Percentiles rank a stretch among this genome's conserved stretches.
phyloP scores from a whole-genome alignment of 2,797 vertebrate species.

The Myotis vivesi region DNA sequence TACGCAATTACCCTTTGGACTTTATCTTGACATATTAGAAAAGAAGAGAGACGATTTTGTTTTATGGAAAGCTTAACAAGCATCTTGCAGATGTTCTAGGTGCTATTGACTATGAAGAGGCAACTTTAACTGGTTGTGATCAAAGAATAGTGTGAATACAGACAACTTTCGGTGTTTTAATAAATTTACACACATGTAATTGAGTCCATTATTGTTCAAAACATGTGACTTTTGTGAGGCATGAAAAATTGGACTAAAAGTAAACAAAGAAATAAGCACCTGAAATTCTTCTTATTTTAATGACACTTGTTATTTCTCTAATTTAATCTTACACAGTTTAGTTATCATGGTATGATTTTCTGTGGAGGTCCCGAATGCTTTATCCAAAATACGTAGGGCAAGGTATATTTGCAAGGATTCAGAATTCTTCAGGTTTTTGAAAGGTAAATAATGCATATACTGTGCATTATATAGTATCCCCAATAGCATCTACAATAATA shows the following conservation, averaged over 20 bases:
- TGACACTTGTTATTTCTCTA: background rate
- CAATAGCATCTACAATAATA: background rate
- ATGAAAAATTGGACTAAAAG: background rate
- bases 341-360: background rate
- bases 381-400: background rate
- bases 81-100: background rate
- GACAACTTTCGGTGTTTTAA: background rate
- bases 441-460: background rate
- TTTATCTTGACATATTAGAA: slow-evolving; percentile 40
- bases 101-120: background rate
- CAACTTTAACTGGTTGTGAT: background rate
- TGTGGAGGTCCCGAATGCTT: background rate
- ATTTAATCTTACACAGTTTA: background rate
- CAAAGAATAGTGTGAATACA: background rate
- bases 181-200: background rate
- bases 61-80: slow-evolving; percentile 18
- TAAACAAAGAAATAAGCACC: background rate
- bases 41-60: slow-evolving; percentile 28
- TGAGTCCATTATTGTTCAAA: background rate
- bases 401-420: background rate
- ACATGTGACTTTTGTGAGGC: background rate
- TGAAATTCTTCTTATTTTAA: slow-evolving; percentile 6
- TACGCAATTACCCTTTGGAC: slow-evolving; percentile 32
- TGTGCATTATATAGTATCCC: background rate
- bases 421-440: background rate